Conservation (phyloP, 2,888 invertebrate species). For the Protophormia terraenovae region DNA sequence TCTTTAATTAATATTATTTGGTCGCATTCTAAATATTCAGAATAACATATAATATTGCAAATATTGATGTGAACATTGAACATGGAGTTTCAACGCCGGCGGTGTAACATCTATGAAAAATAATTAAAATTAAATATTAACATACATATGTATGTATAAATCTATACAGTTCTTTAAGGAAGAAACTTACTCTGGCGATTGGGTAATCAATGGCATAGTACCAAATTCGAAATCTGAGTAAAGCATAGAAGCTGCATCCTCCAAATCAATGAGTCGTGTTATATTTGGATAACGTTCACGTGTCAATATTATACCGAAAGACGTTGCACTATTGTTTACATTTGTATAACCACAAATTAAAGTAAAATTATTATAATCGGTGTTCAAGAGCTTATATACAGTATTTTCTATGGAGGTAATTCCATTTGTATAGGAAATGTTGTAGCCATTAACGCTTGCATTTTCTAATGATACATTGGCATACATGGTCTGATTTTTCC, state of each 20-base stretch:
- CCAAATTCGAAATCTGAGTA: constrained; percentile 71
- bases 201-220: constrained; percentile 71
- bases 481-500: constrained; percentile 74
- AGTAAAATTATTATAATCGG: constrained; percentile 73
- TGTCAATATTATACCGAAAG: constrained; percentile 72
- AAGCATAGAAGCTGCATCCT: constrained; percentile 44
- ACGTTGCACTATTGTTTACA: constrained; percentile 67
- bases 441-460: constrained; percentile 66
- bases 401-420: constrained; percentile 66
- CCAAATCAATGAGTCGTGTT: constrained; percentile 59
- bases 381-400: constrained; percentile 54
- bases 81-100: constrained; percentile 1
- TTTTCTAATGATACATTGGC: constrained; percentile 67
- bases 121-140: too few relatives aligned
- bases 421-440: constrained; percentile 71
- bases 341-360: constrained; percentile 75
- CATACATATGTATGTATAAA: too few relatives aligned
- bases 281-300: constrained; percentile 65
- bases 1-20: too few relatives aligned
- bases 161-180: not conserved
- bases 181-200: constrained; percentile 71
- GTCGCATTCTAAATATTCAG: not conserved
- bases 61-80: constrained; percentile 1
- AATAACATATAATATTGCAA: not conserved
- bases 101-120: constrained; percentile 29